Base-by-base conservation (phyloP, 1,140 invertebrate species). In the Archegozetes longisetosus region DNA sequence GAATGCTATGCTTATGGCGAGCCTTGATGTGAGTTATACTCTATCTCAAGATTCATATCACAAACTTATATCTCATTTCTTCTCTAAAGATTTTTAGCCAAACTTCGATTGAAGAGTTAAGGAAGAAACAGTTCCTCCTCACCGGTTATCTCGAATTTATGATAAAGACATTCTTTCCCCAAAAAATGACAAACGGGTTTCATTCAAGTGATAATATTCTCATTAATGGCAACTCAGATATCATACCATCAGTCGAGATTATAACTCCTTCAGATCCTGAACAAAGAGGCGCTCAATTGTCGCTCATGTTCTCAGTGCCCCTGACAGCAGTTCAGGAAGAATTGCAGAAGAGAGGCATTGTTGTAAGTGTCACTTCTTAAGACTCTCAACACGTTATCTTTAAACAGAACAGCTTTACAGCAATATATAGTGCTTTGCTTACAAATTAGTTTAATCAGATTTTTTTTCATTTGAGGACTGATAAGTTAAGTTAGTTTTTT, bases 131-230 rank as follows among this genome's bases (percentile, higher is more conserved):
- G 20, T 68, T 66, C 56, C 66, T 79, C 22, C 64, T 80, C n/a
- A 80, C 79, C 2, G 78, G 74, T 0, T 80, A 80, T 64, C 61
- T 80, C 28, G 79, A 80, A 65, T 64, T 67, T 25, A 69, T 79
- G 17, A 62, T 78, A 1, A 55, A 67, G n/a, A 61, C 65, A 9
- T 49, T 58, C 48, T 61, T 66, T 53, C 51, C 52, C 2, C 40
- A 20, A 48, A 60, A 53, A 2, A 22, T 22, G 40, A n/a, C 40
- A 67, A 55, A 1, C 17, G 17, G 32, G 17, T 17, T 9, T 17
- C 12, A 55, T 61, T 14, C 22, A 25, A 12, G 32, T 52, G 13
- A 40, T 40, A 52, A 3, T 49, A 20, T n/a, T 40, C 25, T 17
- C 23, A 60, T 20, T 23, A 52, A 1, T n/a, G 25, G 12, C 48